Base-by-base conservation (phyloP, 2,888 invertebrate genomes). In the Physocephala rufipes region DNA sequence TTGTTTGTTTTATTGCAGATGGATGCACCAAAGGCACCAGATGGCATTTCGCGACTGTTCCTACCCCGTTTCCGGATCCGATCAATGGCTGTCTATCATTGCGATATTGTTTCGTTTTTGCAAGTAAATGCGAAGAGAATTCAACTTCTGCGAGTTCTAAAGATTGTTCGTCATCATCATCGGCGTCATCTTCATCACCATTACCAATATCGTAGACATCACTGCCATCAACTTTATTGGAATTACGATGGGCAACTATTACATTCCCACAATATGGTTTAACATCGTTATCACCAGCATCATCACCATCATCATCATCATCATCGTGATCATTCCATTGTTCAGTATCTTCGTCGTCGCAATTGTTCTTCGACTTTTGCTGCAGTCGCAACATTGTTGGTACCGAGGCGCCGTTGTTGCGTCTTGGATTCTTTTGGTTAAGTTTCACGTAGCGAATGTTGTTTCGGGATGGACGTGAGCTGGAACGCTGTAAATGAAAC, bases 401-500 rank as follows among this genome's bases (percentile, higher is more conserved):
- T 2, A 78, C 73, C 4, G 79, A 76, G 15, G 76, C 73, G 62
- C 61, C 73, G 69, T 15, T 76, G 74, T 4, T 72, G 47, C 75
- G 77, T 75, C 74, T 76, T 13, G 45, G 58, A 58, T 76, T 76
- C 70, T 79, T 79, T 64, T 77, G 80, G 51, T 80, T 78, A 66
- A 85, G 78, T 77, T 86, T 85, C 45, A 82, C 82, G 73, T 86
- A 86, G 19, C 82, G 80, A 16, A 84, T 81, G 28, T 83, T 83
- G 47, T 82, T 82, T 55, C 84, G 80, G 9, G 79, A 74, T 3
- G 79, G 70, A 28, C 81, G 80, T 70, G 82, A 79, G 63, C 84
- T 84, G 30, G 82, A 81, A 24, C 83, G 82, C 85, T 86, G 77
- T 28, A 76, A 69, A 71, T 26, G 21, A 71, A 71, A 1, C 19